Percentiles rank a stretch among this genome's conserved stretches.
These are phyloP conservation scores for Argentina silus DNA, from an alignment of 2,797 vertebrate species.

Conservation along the genomic window DNA sequence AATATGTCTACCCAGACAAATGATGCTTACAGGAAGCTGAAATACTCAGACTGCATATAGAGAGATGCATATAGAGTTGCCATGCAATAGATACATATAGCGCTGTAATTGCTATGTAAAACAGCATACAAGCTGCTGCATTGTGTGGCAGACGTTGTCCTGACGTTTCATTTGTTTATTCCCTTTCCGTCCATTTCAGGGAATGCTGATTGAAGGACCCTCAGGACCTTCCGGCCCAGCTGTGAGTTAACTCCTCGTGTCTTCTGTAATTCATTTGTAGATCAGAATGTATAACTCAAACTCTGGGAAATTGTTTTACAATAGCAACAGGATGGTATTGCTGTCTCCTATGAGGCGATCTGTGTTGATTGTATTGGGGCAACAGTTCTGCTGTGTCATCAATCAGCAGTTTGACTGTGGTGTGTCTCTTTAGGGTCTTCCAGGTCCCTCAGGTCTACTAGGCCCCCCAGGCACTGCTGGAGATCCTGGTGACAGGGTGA, in stretches of 20 bases:
- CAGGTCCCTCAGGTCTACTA: conserved; percentile 91
- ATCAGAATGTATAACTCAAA: no score
- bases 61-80: no score
- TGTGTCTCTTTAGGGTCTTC: conserved; percentile 86
- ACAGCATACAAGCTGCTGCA: no score
- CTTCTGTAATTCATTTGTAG: no score
- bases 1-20: background rate
- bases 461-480: conserved; percentile 90
- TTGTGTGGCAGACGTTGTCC: background rate
- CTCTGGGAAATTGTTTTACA: no score
- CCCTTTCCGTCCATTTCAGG: conserved; percentile 69
- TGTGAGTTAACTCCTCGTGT: conserved; percentile 75
- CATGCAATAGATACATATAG: background rate
- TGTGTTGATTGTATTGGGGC: background rate
- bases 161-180: background rate
- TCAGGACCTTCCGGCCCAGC: conserved; percentile 87
- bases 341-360: no score
- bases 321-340: no score
- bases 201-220: conserved; percentile 97
- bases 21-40: background rate
- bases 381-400: background rate
- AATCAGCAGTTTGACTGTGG: conserved; percentile 24
- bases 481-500: conserved; percentile 95
- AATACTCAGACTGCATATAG: background rate
- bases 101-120: background rate